Evolutionary conservation across 2,888 invertebrate species (phyloP), one percentile per base, ranked within the genome.

Genomic region (Agrilus cyanescens): DNA sequence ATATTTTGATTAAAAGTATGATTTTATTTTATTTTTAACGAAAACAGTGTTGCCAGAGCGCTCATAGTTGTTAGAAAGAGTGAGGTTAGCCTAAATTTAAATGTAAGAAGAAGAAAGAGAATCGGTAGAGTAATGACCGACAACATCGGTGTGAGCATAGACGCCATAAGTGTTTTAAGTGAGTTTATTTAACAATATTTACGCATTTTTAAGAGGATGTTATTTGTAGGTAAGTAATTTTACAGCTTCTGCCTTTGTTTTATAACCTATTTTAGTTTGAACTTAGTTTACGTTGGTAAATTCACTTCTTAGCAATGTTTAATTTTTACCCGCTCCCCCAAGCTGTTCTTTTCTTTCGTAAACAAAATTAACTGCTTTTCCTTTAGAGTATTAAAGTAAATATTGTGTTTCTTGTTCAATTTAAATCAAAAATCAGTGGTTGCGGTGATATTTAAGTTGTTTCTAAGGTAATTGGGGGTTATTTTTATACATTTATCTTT

Each of bases 91-190:
- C 36, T 7, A 36, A 10, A 2, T 8, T 12, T 16, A 12, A 14
- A 10, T 36, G 16, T 36, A 16, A 13, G 18, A 36, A 12, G 3
- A 16, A 36, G 36, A 36, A 16, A 12, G n/a, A 6, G 18, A 18
- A 4, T 16, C 15, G 1, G 1, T 36, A 36, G 36, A 16, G 14
- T 36, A 36, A 36, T 36, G 36, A 37, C 38, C 39, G 53, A 48
- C 52, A 54, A 51, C 50, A 44, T 38, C 37, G 54, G 43, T 37
- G 43, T 42, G 41, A 46, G 45, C 46, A 46, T 43, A 54, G 59
- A 60, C 59, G 59, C 59, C 59, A 60, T 58, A 60, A 57, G 57
- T 56, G 56, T 52, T 48, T 45, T 48, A 25, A 44, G 52, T 54
- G 52, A 57, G 50, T 56, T 54, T 55, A 50, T 53, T 52, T 47